Conservation (phyloP, 2,797 vertebrate genomes). For the Australoheros facetus region DNA sequence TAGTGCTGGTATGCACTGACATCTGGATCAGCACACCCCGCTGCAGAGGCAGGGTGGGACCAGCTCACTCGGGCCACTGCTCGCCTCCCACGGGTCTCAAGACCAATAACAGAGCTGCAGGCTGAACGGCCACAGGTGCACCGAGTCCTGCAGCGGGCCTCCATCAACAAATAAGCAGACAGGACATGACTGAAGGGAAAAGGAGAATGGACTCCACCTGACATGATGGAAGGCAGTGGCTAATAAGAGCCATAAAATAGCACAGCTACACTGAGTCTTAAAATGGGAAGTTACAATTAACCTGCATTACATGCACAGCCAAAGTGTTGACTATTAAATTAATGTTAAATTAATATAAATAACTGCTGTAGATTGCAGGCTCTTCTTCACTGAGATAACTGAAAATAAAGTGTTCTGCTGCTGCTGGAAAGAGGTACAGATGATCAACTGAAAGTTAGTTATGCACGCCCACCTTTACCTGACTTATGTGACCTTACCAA, state of each 20-base stretch:
- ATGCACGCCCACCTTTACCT: no score
- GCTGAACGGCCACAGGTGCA: conserved; percentile 51
- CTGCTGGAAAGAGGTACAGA: no score
- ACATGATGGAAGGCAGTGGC: neutral
- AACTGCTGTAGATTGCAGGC: neutral
- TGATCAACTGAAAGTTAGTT: no score
- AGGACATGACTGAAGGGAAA: conserved; percentile 10
- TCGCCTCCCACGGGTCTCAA: conserved; percentile 67
- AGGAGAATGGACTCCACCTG: conserved; percentile 17
- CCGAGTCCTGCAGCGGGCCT: conserved; percentile 30
- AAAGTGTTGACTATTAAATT: neutral
- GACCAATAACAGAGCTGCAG: conserved; percentile 32
- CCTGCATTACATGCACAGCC: neutral
- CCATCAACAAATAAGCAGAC: conserved; percentile 52
- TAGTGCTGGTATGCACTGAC: conserved; percentile 61
- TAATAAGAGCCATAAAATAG: neutral
- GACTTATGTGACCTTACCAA: no score
- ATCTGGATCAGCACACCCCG: conserved; percentile 62
- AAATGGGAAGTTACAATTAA: neutral
- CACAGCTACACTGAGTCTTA: neutral
- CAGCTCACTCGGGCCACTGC: conserved; percentile 8
- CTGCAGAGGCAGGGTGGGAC: conserved; percentile 48
- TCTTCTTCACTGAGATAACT: neutral
- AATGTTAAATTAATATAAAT: neutral
- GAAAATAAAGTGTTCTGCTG: no score